Base-by-base conservation (phyloP, 2,797 vertebrate genomes). In the Malacoraja senta region DNA sequence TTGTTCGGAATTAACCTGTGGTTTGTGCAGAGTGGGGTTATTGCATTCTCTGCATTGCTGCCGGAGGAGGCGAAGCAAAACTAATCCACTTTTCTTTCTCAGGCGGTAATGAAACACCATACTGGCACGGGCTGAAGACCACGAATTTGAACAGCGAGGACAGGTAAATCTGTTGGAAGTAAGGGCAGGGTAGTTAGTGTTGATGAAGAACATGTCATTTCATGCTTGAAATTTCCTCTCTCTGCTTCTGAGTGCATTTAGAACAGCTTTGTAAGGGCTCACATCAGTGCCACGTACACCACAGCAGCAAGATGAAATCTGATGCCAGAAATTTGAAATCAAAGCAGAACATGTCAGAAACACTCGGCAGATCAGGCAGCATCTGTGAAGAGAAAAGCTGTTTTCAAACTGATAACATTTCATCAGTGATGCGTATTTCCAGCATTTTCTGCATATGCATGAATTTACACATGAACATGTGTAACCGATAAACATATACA, bases 31-130 rank as follows among this genome's bases (percentile, higher is more conserved):
- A 0, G 32, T 79, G 0, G 93, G 24, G 0, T 15, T 1, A 7
- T 0, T 1, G 93, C 96, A 96, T 0, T 21, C 0, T 0, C 94
- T 94, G 63, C 96, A 96, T 1, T 93, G 84, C 93, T 96, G 96
- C 74, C 95, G 93, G 21, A 96, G 95, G 53, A 95, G 95, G 2
- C 96, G 94, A 95, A 96, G 95, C 94, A 94, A 94, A 93, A 96
- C 95, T 0, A 95, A 95, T 7, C 96, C 96, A 0, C 94, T 93
- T 1, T 26, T 17, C 0, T 4, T 7, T 7, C 8, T 76, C 93
- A 96, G 95, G 91, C 95, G 94, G 94, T 96, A 96, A 53, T 84
- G 95, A 93, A 96, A 96, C 93, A 96, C 15, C 86, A 96, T 9
- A 26, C 93, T 12, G 93, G 95, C 94, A 38, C 93, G 94, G n/a